Evolutionary conservation across 2,888 invertebrate genomes (phyloP), one percentile per base, ranked within the genome.

Genomic region (Noctua pronuba): DNA sequence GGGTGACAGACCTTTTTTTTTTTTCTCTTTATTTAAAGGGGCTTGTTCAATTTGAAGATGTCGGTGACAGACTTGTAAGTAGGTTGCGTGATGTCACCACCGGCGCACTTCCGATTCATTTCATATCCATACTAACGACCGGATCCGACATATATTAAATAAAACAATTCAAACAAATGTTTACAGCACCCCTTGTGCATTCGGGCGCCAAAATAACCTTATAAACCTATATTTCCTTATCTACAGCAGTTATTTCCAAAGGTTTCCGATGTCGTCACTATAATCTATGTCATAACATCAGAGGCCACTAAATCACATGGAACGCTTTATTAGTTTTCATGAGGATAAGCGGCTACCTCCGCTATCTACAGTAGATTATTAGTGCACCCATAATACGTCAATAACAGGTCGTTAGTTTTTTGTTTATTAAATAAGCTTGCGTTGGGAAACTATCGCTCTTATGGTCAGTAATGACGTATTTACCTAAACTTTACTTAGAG

Each of bases 271-370:
- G 66, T 55, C 82, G 60, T 70, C 85, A 84, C 24, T 7, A 13
- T 28, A 49, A 73, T 70, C 52, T 35, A 41, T 70, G 55, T 80
- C 55, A 66, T 74, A 70, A 85, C 41, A 82, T 49, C 35, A 62
- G 35, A 21, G 21, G 62, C 60, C 58, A 55, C 68, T 80, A 73
- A 80, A 85, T 82, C 73, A 66, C 65, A 35, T 18, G 24, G 70
- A 55, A 81, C 41, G 21, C 62, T 66, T 74, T 82, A 82, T 82
- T 82, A 75, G 70, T 74, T 85, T 80, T 82, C 35, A 82, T 75
- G 60, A 67, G 35, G 70, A 74, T 82, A 85, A 82, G n/a, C 11
- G 35, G 21, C 31, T 52, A 68, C 46, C 38, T 46, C 38, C 38
- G 46, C 55, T 85, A 85, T 81, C 74, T 35, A 21, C 24, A 28